Percentiles rank a stretch among this genome's conserved stretches.
These are phyloP conservation scores for Seriola quinqueradiata DNA, from an alignment of 2,113 vertebrate genomes.

Conservation along the genomic window DNA sequence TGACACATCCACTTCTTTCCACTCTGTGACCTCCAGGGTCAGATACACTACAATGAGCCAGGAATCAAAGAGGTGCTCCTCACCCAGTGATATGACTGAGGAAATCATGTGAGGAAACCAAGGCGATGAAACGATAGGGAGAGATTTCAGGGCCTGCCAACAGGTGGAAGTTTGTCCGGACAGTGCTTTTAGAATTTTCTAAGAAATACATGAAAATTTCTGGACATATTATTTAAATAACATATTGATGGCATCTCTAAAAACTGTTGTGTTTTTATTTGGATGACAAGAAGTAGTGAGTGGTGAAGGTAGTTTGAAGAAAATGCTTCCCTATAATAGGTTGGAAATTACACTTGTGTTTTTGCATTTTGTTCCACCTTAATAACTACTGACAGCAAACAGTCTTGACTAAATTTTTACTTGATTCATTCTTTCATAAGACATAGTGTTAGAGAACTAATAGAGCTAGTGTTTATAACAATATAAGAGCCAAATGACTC, in stretches of 20 bases:
- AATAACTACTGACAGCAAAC: not conserved
- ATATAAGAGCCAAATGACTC: not conserved
- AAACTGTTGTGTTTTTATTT: not conserved
- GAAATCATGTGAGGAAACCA: conserved; percentile 76
- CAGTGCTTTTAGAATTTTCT: conserved; percentile 17
- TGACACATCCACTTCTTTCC: conserved; percentile 81
- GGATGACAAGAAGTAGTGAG: not conserved
- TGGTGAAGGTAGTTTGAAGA: too few species aligned
- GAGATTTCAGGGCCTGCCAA: conserved; percentile 53
- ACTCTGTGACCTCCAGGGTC: conserved; percentile 73
- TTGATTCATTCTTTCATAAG: not conserved
- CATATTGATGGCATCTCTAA: not conserved
- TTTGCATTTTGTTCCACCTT: not conserved
- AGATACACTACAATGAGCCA: conserved; percentile 72
- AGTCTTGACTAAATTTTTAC: not conserved
- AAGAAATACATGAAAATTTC: conserved; percentile 10
- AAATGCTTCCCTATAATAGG: not conserved
- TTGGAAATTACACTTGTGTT: not conserved
- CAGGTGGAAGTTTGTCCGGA: conserved; percentile 66
- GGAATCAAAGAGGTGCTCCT: conserved; percentile 81
- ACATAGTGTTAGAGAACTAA: not conserved
- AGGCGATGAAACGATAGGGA: conserved; percentile 61
- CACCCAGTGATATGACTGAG: conserved; percentile 63
- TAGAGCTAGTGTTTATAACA: not conserved
- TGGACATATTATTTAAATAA: not conserved